Evolutionary conservation across 2,113 vertebrate genomes (phyloP).

Genomic region (Vulpes ferrilata): DNA sequence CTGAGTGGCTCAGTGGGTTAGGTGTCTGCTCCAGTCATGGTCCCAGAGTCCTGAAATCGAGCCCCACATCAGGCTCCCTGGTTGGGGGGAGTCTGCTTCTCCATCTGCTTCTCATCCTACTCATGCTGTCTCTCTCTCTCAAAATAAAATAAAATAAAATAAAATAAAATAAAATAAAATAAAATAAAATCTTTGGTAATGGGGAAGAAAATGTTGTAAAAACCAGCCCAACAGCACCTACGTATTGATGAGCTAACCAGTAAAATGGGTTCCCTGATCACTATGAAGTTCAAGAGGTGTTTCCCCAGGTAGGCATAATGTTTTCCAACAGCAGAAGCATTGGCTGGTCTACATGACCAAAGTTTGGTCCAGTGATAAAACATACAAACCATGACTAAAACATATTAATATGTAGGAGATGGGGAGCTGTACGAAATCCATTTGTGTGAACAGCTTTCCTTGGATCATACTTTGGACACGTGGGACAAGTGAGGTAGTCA

Average conservation of each 20-base stretch:
- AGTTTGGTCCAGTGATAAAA: neutral
- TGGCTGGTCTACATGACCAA: neutral
- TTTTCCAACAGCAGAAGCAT: neutral
- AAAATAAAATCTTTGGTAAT: too few relatives aligned
- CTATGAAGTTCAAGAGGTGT: neutral
- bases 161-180: too few relatives aligned
- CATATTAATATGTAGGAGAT: neutral
- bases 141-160: too few relatives aligned
- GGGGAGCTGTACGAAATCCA: neutral
- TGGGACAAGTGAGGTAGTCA: neutral
- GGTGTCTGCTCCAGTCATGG: too few relatives aligned
- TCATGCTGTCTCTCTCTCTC: too few relatives aligned
- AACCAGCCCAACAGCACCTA: neutral
- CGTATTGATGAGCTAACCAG: neutral
- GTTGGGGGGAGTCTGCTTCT: too few relatives aligned
- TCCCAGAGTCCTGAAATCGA: too few relatives aligned
- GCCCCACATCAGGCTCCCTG: too few relatives aligned
- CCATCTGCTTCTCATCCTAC: too few relatives aligned
- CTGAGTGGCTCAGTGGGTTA: too few relatives aligned
- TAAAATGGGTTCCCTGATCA: neutral
- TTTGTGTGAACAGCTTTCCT: neutral
- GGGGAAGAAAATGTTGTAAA: neutral
- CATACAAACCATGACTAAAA: neutral
- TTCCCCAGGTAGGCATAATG: neutral
- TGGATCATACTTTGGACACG: neutral